These are phyloP conservation scores for Nemopilema nomurai DNA, from an alignment of 30 jellyfish, hydroid and myxozoan species.

Conservation along the genomic window DNA sequence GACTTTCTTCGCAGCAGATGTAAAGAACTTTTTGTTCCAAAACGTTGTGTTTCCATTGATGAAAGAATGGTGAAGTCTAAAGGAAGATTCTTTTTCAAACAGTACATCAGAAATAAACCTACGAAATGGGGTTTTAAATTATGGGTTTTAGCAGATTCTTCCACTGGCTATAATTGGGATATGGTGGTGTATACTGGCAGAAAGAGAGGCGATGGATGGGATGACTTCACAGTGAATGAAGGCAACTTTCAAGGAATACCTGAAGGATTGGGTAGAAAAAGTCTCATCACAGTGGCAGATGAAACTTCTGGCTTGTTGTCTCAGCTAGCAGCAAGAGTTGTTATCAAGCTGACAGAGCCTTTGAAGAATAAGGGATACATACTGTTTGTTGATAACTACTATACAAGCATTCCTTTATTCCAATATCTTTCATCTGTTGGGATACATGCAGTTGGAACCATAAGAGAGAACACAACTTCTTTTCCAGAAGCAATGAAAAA, in stretches of 20 bases:
- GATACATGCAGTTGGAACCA: constrained; percentile 23
- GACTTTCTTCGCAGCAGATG: too few species aligned
- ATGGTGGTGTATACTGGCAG: constrained; percentile 39
- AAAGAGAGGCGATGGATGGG: background rate
- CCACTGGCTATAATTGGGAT: constrained; percentile 37
- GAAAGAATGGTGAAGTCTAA: too few species aligned
- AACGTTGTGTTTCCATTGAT: too few species aligned
- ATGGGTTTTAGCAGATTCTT: constrained; percentile 46
- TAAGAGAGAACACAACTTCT: constrained; percentile 7
- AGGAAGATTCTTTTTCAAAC: too few species aligned
- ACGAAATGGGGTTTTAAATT: constrained; percentile 36
- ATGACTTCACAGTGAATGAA: background rate
- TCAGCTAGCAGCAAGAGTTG: too few species aligned
- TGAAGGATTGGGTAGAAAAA: background rate
- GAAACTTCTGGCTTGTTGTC: too few species aligned
- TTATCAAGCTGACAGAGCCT: too few species aligned
- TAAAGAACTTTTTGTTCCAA: too few species aligned
- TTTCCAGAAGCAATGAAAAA: constrained; percentile 39
- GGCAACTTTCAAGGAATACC: background rate
- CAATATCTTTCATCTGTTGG: constrained; percentile 10
- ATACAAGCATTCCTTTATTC: too few species aligned
- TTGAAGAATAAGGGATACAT: too few species aligned
- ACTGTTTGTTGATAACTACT: too few species aligned
- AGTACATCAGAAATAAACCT: constrained; percentile 48
- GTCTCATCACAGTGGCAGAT: too few species aligned